phyloP scores from a whole-genome alignment of 2,113 vertebrate species.

The human region DNA sequence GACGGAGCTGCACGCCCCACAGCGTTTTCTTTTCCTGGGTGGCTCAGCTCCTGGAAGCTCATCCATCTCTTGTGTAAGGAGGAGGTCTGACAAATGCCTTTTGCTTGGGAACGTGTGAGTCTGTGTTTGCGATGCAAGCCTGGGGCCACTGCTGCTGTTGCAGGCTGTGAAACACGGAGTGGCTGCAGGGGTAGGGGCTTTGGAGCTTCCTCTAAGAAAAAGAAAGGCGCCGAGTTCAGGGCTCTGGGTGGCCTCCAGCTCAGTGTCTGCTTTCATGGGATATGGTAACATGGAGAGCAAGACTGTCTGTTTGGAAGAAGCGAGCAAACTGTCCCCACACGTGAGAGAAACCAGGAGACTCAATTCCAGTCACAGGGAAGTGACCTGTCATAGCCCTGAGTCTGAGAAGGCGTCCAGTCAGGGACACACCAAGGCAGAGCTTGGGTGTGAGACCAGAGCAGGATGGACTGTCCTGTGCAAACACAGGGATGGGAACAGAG shows the following conservation, averaged over 20 bases:
- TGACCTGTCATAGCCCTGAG: neutral
- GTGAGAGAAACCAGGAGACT: neutral
- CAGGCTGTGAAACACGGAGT: neutral
- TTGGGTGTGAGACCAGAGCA: neutral
- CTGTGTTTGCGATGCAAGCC: too few species aligned
- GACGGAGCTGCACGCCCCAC: fast-evolving
- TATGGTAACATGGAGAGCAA: neutral
- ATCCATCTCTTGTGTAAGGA: neutral
- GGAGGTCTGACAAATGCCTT: fast-evolving
- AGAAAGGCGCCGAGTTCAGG: neutral
- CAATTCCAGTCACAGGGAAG: neutral
- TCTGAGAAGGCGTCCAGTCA: neutral
- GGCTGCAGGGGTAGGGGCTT: neutral
- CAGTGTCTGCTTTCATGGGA: neutral
- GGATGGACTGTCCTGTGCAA: too few species aligned
- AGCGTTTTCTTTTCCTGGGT: fast-evolving
- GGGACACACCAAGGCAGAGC: too few species aligned
- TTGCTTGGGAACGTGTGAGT: neutral
- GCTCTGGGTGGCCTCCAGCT: too few species aligned
- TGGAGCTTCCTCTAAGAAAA: neutral
- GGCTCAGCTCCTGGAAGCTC: neutral
- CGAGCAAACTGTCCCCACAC: neutral
- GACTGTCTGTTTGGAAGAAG: neutral
- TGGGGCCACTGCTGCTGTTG: neutral
- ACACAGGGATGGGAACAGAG: too few species aligned